Evolutionary conservation across 1,140 invertebrate genomes (phyloP).

Genomic region (Asobara japonica): DNA sequence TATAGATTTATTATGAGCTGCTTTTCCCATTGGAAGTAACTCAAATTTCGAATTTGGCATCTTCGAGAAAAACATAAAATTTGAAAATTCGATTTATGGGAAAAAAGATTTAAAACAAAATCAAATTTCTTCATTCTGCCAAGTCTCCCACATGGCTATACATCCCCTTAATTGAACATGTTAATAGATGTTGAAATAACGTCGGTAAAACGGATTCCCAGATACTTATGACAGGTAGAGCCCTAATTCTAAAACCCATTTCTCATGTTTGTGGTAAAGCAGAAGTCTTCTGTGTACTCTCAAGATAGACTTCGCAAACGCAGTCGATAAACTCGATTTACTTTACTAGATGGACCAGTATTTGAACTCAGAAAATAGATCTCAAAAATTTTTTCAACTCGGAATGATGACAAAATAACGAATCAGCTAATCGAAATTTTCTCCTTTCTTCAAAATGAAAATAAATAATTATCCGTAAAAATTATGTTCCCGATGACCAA

Average conservation of each 20-base stretch:
- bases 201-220: conserved; percentile 3
- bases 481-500: background rate
- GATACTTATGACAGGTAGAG: background rate
- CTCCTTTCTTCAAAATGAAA: too few relatives aligned
- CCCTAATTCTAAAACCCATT: background rate
- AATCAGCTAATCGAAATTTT: background rate
- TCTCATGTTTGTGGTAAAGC: background rate
- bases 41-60: too few relatives aligned
- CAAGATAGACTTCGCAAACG: background rate
- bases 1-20: too few relatives aligned
- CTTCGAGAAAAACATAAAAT: too few relatives aligned
- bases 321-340: background rate
- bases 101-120: too few relatives aligned
- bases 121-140: too few relatives aligned
- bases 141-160: background rate
- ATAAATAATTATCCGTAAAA: too few relatives aligned
- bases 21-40: too few relatives aligned
- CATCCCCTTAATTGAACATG: too few relatives aligned
- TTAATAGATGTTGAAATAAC: conserved; percentile 86
- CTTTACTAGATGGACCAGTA: too few relatives aligned
- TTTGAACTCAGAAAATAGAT: background rate
- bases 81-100: too few relatives aligned
- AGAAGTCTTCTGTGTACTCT: background rate
- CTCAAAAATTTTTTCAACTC: background rate
- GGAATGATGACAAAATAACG: background rate